Evolutionary conservation across 2,888 invertebrate genomes (phyloP), one percentile per base, ranked within the genome.

Genomic region (Sarcophaga subvicina): DNA sequence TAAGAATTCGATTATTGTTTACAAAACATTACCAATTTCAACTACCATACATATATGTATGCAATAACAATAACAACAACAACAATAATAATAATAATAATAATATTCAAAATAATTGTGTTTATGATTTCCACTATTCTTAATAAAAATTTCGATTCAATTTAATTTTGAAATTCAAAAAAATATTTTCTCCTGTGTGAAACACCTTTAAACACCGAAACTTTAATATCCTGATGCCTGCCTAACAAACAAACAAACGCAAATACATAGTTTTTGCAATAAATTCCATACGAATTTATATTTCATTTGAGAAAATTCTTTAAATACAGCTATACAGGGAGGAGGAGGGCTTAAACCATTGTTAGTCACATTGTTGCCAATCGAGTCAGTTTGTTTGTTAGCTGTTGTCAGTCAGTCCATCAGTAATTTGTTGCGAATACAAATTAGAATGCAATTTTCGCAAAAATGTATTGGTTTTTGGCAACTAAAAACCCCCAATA

Each of bases 371-470:
- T 54, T 37, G 8, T 37, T 37, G 37, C 10, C 2, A 37, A 2
- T 8, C 2, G 37, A 66, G 79, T 79, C 64, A 54, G 22, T 22
- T 22, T 22, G 54, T 54, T 54, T 37, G 37, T 37, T 37, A 37
- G 37, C 8, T 37, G 8, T 37, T 37, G 37, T 37, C 37, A 70
- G 79, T 78, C 69, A 79, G 73, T 79, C 79, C 86, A 75, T 64
- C 66, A 27, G 49, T 76, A 80, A 83, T 86, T 86, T 86, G 86
- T 86, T 63, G 79, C 80, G 64, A 83, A 67, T 77, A 83, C 86
- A 86, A 86, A 86, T 86, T 83, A 83, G 86, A 86, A 86, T 86
- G 86, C 83, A 86, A 86, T 86, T 86, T 80, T 37, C 67, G 86
- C 17, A 71, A 37, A 80, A 86, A 86, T 86, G 83, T 86, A 86